Percentiles rank a stretch among this genome's conserved stretches.
Conservation (phyloP, 2,797 vertebrate species). For the Poeciliopsis paucimaculata region DNA sequence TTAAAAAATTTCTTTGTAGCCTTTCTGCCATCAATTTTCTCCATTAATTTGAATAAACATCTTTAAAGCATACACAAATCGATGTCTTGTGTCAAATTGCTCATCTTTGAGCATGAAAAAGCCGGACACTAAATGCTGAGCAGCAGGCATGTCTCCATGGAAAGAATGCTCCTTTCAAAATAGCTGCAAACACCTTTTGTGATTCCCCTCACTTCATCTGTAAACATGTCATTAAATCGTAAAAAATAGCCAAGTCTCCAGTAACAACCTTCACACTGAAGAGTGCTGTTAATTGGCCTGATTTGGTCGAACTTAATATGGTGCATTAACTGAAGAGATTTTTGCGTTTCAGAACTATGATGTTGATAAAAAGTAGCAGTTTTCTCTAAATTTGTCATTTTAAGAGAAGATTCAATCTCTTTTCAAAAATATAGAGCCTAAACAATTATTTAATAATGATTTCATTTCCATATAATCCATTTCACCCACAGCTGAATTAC, state of each 20-base stretch:
- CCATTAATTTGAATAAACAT: neutral
- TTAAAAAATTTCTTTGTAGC: neutral
- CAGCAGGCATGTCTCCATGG: neutral
- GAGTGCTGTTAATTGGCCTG: neutral
- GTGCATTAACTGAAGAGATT: neutral
- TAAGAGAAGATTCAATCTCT: neutral
- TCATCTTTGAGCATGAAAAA: neutral
- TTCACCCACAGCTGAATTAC: conserved; percentile 5
- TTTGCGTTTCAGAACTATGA: neutral
- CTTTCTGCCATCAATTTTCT: neutral
- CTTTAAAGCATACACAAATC: neutral
- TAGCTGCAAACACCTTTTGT: neutral
- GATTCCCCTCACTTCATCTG: neutral
- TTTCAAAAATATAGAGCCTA: neutral
- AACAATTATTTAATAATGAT: neutral
- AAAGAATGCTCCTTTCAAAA: neutral
- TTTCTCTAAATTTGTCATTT: neutral
- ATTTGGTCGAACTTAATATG: neutral
- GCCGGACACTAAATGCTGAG: neutral
- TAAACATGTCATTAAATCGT: neutral
- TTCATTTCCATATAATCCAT: neutral
- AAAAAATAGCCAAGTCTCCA: neutral
- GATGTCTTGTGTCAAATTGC: neutral
- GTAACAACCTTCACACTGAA: neutral
- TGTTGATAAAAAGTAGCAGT: neutral